phyloP scores from a whole-genome alignment of 2,113 vertebrate species.

The Nettapus auritus region DNA sequence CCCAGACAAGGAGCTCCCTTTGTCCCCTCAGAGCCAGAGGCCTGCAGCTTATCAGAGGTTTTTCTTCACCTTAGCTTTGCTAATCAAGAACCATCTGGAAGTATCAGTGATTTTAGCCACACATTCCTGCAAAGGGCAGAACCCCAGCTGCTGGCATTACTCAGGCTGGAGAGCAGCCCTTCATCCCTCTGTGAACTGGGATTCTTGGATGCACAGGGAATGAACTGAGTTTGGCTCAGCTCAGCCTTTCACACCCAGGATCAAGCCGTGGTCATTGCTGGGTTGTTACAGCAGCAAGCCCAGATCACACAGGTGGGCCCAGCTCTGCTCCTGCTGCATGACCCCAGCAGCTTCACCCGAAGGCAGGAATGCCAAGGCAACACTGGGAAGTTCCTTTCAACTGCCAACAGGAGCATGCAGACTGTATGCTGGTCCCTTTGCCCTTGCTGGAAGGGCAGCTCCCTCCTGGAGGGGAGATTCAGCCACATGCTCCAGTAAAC shows the following conservation, averaged over 20 bases:
- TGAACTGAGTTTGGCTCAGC: background rate
- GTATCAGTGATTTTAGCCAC: no score
- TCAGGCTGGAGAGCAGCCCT: background rate
- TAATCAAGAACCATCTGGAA: no score
- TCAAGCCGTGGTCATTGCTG: background rate
- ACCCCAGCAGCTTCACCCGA: fast-evolving
- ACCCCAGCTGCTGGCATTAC: fast-evolving
- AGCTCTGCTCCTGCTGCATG: background rate
- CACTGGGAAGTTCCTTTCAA: background rate
- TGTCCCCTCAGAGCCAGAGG: background rate
- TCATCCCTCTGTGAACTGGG: background rate
- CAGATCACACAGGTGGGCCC: background rate
- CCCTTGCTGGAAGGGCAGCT: background rate
- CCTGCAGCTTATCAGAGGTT: background rate
- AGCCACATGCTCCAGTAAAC: fast-evolving
- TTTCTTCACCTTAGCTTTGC: background rate
- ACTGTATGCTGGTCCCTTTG: fast-evolving
- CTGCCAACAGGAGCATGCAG: background rate
- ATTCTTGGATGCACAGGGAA: background rate
- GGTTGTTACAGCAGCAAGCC: background rate
- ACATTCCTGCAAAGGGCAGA: background rate
- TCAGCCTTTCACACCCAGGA: background rate
- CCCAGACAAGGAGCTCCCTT: background rate
- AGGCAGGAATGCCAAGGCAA: background rate
- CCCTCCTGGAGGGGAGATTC: background rate